Base-by-base conservation (phyloP, 2,888 invertebrate genomes). In the Cyrtodaria siliqua region DNA sequence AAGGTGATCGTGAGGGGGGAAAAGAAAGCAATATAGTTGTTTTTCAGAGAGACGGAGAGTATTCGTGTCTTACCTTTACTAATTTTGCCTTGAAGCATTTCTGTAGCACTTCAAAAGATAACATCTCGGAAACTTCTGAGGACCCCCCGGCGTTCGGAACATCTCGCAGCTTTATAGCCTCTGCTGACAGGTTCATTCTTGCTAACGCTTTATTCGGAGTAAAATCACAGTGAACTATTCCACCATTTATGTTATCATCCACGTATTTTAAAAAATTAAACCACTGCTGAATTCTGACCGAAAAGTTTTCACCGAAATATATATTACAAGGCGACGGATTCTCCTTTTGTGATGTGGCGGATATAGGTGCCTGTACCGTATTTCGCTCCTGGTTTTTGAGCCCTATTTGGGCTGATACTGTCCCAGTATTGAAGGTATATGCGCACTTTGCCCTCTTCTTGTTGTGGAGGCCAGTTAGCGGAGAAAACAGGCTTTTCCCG, bases 131-230 rank as follows among this genome's bases (percentile, higher is more conserved):
- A 1, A 90, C 70, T 0, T 91, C 87, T 0, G 92, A 92, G 59
- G 84, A 91, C 12, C 92, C 92, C 4, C 92, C 92, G 9, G 92
- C 92, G 62, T 92, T 92, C 6, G 92, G 92, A n/a, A 89, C 83
- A 40, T 83, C 77, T 27, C 81, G 74, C 16, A 92, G 83, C 66
- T 82, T 86, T 18, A 57, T 52, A 4, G 89, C 89, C 18, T 84
- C 86, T 8, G 33, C 64, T 0, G 91, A 89, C 23, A 92, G 79
- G n/a, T 38, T 79, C 89, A 92, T 91, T 2, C 68, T 55, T 3
- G 78, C 66, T 6, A 89, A 63, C 2, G 66, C 67, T 29, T 80
- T 75, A 8, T 77, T 70, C 12, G 86, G 85, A 12, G 81, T 60
- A 63, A 91, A 89, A 67, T 87, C 83, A 55, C 86, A 87, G 12